Percentiles rank a stretch among this genome's conserved stretches.
Conservation (phyloP, 2,113 vertebrate species). For the Mesocricetus auratus region DNA sequence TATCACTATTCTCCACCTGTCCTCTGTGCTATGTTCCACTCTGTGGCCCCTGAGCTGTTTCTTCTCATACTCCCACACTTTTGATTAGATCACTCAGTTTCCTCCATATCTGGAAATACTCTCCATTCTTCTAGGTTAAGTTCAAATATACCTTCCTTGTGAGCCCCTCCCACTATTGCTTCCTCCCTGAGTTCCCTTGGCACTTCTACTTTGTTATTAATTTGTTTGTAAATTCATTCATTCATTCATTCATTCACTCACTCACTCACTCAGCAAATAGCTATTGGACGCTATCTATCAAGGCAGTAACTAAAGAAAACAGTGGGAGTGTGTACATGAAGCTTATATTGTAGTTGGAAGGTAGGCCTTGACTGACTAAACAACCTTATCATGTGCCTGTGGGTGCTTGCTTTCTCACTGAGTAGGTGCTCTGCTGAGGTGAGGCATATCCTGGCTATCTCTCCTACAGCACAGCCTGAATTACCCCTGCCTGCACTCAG, state of each 20-base stretch:
- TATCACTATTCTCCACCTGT: background rate
- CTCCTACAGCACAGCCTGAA: background rate
- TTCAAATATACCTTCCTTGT: background rate
- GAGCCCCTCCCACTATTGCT: background rate
- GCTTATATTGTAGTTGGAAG: background rate
- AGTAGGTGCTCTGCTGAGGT: background rate
- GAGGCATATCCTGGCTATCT: background rate
- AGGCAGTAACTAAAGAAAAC: background rate
- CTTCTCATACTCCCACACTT: background rate
- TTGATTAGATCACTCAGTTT: background rate
- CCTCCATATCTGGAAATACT: background rate
- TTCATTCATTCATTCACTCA: background rate
- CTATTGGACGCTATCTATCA: background rate
- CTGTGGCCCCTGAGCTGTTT: background rate
- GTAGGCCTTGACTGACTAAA: too few relatives aligned
- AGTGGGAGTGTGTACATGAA: too few relatives aligned
- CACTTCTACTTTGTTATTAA: background rate
- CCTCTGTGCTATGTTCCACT: too few relatives aligned
- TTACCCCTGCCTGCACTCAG: background rate
- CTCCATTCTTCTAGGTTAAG: background rate
- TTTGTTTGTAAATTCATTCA: background rate
- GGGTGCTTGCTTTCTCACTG: accelerated
- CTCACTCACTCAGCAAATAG: background rate
- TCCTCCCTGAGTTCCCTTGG: background rate
- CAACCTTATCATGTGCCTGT: background rate